phyloP scores from a whole-genome alignment of 2,797 vertebrate genomes.

The Peromyscus melanophrys region DNA sequence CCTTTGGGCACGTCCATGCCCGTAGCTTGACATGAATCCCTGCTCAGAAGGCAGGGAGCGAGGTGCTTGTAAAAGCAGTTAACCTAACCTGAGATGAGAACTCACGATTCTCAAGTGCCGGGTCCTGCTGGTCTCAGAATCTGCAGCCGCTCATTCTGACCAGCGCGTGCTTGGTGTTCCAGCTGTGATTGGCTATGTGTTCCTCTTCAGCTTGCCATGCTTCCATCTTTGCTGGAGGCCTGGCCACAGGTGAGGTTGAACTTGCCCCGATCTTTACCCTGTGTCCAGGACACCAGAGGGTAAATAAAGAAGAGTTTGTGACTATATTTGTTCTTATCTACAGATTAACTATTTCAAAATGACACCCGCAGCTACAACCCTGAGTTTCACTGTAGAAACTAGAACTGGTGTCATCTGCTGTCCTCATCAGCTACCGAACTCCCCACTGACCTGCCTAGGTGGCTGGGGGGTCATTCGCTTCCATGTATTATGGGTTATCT shows the following conservation, averaged over 20 bases:
- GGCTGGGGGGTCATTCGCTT: background rate
- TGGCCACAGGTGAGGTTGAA: background rate
- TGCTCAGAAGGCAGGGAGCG: background rate
- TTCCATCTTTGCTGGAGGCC: background rate
- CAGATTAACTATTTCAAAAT: background rate
- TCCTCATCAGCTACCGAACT: background rate
- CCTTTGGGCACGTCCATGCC: background rate
- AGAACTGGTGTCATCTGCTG: background rate
- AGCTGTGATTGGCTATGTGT: background rate
- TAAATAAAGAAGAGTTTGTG: background rate
- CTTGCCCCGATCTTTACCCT: background rate
- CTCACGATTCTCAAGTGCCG: no score
- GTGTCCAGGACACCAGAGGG: background rate
- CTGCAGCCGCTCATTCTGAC: rapidly evolving
- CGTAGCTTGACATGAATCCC: background rate
- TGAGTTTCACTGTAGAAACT: background rate
- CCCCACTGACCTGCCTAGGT: background rate
- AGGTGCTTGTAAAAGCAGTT: background rate
- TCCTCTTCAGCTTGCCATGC: background rate
- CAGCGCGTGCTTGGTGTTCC: background rate
- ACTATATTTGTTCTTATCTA: background rate
- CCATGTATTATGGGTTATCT: background rate
- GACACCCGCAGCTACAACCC: background rate
- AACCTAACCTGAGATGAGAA: background rate
- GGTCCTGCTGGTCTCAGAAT: no score